Evolutionary conservation across 2,888 invertebrate species (phyloP).

Genomic region (Drosophila mimica): DNA sequence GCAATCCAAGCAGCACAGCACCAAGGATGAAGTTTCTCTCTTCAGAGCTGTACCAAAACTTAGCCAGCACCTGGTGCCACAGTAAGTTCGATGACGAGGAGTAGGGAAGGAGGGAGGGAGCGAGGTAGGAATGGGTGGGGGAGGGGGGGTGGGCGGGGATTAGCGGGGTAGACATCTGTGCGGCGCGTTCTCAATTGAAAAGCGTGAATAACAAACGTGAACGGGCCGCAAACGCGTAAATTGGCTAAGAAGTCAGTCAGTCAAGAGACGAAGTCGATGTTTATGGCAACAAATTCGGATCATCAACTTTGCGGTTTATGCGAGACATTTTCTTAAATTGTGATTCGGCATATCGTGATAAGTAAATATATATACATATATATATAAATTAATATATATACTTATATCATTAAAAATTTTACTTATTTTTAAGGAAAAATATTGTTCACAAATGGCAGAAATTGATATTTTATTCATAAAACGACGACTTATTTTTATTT

Average conservation of each 20-base stretch:
- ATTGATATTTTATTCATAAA: not conserved
- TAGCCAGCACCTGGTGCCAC: constrained; percentile 18
- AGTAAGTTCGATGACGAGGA: not conserved
- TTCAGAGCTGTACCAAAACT: not conserved
- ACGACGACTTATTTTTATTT: not conserved
- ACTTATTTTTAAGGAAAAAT: not conserved
- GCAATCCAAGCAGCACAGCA: not conserved
- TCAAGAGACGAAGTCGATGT: constrained; percentile 37
- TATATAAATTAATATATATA: no score
- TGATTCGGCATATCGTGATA: constrained; percentile 3
- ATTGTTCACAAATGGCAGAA: not conserved
- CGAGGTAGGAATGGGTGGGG: not conserved
- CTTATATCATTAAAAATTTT: no score
- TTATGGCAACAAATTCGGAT: constrained; percentile 28
- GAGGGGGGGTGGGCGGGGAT: not conserved
- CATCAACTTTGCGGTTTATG: constrained; percentile 33
- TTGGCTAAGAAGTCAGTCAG: constrained; percentile 73
- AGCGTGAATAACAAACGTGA: constrained; percentile 80
- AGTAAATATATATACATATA: no score
- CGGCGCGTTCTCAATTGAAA: constrained; percentile 78
- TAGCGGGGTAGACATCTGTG: constrained; percentile 54
- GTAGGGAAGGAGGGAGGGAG: not conserved
- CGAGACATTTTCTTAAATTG: not conserved
- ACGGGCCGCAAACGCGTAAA: constrained; percentile 69
- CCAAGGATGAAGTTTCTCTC: constrained; percentile 27